phyloP scores from a whole-genome alignment of 2,797 vertebrate species.

The Eulemur albifrons region DNA sequence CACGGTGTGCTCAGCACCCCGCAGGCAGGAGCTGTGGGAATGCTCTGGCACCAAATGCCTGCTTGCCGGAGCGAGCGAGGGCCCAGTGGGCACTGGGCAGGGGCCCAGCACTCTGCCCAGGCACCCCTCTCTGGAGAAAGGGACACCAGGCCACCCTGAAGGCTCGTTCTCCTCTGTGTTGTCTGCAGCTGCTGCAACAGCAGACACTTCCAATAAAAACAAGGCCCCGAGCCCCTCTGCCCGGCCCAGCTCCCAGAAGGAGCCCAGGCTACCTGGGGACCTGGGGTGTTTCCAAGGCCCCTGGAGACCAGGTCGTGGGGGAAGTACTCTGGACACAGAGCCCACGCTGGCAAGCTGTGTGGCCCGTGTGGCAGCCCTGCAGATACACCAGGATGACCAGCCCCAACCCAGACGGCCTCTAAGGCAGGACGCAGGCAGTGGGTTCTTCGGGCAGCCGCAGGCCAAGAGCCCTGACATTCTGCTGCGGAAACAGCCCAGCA shows the following conservation, averaged over 20 bases:
- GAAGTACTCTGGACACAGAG: slow-evolving; percentile 78
- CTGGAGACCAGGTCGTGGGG: slow-evolving; percentile 69
- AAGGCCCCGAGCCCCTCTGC: slow-evolving; percentile 53
- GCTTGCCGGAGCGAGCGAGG: neutral
- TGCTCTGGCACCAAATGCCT: neutral
- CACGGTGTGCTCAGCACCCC: neutral
- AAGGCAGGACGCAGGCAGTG: slow-evolving; percentile 57
- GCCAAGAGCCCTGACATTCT: slow-evolving; percentile 64
- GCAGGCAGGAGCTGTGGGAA: slow-evolving; percentile 7
- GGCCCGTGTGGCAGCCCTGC: slow-evolving; percentile 84
- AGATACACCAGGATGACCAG: slow-evolving; percentile 79
- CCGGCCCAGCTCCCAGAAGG: slow-evolving; percentile 62
- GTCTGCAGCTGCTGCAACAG: neutral
- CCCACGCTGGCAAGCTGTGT: slow-evolving; percentile 84
- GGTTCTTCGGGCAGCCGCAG: slow-evolving; percentile 53
- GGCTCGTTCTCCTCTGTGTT: neutral
- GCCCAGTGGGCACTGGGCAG: neutral
- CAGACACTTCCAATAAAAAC: slow-evolving; percentile 51
- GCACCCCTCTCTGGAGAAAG: slow-evolving; percentile 60
- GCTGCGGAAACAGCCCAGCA: slow-evolving; percentile 70
- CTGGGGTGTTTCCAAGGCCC: slow-evolving; percentile 69
- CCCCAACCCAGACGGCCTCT: slow-evolving; percentile 47
- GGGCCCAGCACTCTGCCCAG: slow-evolving; percentile 63
- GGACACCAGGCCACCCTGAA: neutral
- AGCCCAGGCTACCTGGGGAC: slow-evolving; percentile 58